Evolutionary conservation across 2,888 invertebrate genomes (phyloP).

Genomic region (Metellina segmentata): DNA sequence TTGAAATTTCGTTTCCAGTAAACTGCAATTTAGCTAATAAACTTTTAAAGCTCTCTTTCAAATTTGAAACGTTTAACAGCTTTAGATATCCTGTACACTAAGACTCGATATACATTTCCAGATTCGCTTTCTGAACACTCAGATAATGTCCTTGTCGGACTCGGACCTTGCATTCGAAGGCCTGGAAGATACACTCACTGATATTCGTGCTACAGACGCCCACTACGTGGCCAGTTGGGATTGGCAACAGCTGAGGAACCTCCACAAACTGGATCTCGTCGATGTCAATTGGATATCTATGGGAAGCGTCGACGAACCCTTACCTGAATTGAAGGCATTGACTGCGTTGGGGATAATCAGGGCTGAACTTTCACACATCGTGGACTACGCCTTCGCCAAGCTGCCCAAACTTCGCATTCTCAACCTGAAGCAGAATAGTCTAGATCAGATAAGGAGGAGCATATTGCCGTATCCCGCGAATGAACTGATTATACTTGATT

Average conservation of each 20-base stretch:
- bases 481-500: slow-evolving; percentile 31
- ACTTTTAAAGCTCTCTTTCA: too few species aligned
- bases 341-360: slow-evolving; percentile 34
- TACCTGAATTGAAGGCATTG: slow-evolving; percentile 23
- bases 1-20: too few species aligned
- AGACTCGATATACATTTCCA: background rate
- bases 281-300: slow-evolving; percentile 46
- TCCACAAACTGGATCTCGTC: slow-evolving; percentile 25
- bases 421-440: slow-evolving; percentile 37
- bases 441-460: slow-evolving; percentile 25
- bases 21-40: too few species aligned
- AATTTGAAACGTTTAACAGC: too few species aligned
- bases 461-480: slow-evolving; percentile 55
- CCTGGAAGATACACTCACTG: slow-evolving; percentile 32
- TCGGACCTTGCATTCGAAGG: slow-evolving; percentile 58
- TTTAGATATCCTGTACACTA: too few species aligned
- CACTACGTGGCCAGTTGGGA: slow-evolving; percentile 44
- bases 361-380: slow-evolving; percentile 29
- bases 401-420: slow-evolving; percentile 15
- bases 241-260: slow-evolving; percentile 31
- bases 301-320: background rate
- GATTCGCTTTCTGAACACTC: slow-evolving; percentile 42
- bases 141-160: slow-evolving; percentile 63
- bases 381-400: slow-evolving; percentile 10
- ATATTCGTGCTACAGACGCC: slow-evolving; percentile 45